Percentiles rank a stretch among this genome's conserved stretches.
These are phyloP conservation scores for Nephrocerus scutellatus DNA, from an alignment of 2,888 invertebrate species.

Conservation along the genomic window DNA sequence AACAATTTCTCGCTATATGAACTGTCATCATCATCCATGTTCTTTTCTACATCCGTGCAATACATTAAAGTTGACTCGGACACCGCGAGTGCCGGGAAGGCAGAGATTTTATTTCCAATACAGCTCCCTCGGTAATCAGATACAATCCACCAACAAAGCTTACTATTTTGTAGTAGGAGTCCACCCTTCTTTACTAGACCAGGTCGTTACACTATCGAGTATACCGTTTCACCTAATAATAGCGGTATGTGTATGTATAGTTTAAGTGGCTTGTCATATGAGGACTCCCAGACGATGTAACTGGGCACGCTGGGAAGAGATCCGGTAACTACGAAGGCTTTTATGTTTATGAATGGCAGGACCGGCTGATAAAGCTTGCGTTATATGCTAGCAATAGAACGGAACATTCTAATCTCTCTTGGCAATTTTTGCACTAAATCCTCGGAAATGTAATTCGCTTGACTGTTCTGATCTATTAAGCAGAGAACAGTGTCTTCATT, in stretches of 20 bases:
- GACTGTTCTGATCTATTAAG: background rate
- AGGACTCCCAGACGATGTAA: no score
- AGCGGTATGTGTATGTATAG: no score
- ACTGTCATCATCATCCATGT: background rate
- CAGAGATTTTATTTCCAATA: conserved; percentile 4
- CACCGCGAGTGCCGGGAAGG: background rate
- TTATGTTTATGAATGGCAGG: background rate
- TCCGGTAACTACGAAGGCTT: no score
- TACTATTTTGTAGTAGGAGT: background rate
- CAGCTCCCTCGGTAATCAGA: conserved; percentile 1
- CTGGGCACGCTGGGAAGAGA: no score
- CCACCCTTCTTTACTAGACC: no score
- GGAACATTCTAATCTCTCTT: background rate
- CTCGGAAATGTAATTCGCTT: background rate
- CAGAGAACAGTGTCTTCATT: background rate
- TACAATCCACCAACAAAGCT: conserved; percentile 1
- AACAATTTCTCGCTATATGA: conserved; percentile 1
- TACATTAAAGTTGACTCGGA: background rate
- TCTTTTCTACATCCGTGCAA: background rate
- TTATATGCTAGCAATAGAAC: background rate
- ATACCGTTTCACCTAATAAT: background rate
- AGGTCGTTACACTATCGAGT: conserved; percentile 1
- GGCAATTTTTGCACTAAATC: no score
- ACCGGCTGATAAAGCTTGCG: background rate
- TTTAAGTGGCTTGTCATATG: background rate